These are phyloP conservation scores for Poicephalus gulielmi DNA, from an alignment of 2,113 vertebrate species.

Conservation along the genomic window DNA sequence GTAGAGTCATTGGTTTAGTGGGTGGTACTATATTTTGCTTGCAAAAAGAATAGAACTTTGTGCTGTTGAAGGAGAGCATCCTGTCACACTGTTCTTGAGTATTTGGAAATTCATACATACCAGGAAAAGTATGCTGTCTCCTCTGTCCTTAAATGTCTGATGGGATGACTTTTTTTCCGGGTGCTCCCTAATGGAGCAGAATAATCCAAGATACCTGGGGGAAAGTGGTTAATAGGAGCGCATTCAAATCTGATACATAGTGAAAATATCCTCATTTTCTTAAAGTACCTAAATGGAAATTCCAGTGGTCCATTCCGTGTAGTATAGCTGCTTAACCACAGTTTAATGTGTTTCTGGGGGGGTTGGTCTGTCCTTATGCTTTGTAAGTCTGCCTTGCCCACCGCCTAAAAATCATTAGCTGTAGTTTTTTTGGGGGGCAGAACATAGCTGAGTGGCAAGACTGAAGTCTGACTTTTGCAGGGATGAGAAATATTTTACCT, in stretches of 20 bases:
- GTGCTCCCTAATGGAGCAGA: neutral
- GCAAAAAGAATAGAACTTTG: conserved; percentile 47
- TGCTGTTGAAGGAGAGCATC: conserved; percentile 48
- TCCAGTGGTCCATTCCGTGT: neutral
- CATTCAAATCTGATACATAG: neutral
- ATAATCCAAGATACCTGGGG: neutral
- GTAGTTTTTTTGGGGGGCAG: neutral
- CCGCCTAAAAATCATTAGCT: neutral
- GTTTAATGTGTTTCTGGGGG: neutral
- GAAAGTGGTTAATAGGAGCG: neutral
- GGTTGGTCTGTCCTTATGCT: neutral
- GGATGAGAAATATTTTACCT: neutral
- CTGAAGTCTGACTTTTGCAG: neutral
- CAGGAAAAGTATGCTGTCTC: conserved; percentile 9
- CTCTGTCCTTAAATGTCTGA: conserved; percentile 1
- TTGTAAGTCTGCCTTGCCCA: neutral
- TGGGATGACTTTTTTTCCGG: conserved; percentile 8
- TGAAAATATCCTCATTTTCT: neutral
- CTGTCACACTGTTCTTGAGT: neutral
- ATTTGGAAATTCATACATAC: neutral
- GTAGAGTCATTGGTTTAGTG: conserved; percentile 30
- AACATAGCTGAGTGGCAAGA: neutral
- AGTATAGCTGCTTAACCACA: neutral
- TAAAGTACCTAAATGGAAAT: neutral
- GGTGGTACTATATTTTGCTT: conserved; percentile 55